Evolutionary conservation across 1,140 invertebrate species (phyloP), one percentile per base, ranked within the genome.

Genomic region (Drosophila melanica): DNA sequence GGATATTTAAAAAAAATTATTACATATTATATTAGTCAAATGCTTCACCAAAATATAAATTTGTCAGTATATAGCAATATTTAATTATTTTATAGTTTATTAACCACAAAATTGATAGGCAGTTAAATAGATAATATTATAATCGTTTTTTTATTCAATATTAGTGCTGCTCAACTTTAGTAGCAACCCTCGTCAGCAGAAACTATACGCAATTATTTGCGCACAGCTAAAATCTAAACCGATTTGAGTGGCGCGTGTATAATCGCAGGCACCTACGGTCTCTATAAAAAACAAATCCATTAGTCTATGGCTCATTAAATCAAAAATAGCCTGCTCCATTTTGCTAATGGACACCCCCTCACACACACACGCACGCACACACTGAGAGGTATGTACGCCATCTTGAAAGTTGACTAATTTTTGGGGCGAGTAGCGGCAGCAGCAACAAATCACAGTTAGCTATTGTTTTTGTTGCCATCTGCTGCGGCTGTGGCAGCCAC

Each of bases 221-320:
- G 51, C 18, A 51, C 50, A 18, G 9, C 51, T 53, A 51, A 70
- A 75, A 70, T 63, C 30, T 77, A 65, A 69, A 51, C 42, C 53
- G 27, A 58, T 86, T 67, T 70, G 39, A 63, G 70, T 12, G 18
- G 50, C 54, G 45, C 70, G 76, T 75, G 73, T 51, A 60, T 68
- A 69, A 78, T 71, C 55, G 54, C 77, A 74, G 54, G 64, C 71
- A 63, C 39, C 41, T 23, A 51, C 37, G 39, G 35, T 44, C 54
- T 54, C 53, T 50, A 58, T 50, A 63, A 44, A 64, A 68, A 45
- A 11, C 59, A 78, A 90, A 91, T 76, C 90, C 90, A 90, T 91
- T 91, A 90, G 90, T 69, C 66, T 67, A 81, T 64, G 90, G 82
- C 85, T 91, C 90, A 91, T 91, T 91, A 91, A 91, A 91, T 90